Conservation (phyloP, 2,113 vertebrate species). For the Anhinga anhinga region DNA sequence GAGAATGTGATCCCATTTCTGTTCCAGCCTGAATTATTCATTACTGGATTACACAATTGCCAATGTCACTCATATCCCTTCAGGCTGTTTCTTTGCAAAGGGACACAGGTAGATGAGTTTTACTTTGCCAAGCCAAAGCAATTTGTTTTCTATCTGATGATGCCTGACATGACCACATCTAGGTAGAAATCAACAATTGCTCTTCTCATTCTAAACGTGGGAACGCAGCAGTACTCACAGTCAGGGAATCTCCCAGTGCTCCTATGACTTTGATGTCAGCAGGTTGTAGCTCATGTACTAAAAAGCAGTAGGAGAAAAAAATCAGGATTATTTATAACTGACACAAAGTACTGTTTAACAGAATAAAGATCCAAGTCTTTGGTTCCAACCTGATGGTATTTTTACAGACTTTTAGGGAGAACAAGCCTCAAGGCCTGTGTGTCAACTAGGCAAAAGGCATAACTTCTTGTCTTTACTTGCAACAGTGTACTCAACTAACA, state of each 20-base stretch:
- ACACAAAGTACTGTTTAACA: background rate
- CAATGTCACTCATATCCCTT: background rate
- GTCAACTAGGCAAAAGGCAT: background rate
- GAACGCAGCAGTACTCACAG: constrained; percentile 74
- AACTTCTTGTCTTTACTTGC: background rate
- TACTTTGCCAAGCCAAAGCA: background rate
- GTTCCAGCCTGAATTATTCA: background rate
- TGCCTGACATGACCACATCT: background rate
- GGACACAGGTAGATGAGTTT: background rate
- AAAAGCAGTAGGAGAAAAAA: background rate
- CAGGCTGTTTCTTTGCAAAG: background rate
- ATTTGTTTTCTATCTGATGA: background rate
- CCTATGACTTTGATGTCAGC: constrained; percentile 86
- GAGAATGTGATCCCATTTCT: background rate
- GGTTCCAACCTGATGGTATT: background rate
- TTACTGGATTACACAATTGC: background rate
- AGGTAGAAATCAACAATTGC: background rate
- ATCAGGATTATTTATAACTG: background rate
- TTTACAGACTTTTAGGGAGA: background rate
- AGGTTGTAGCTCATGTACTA: constrained; percentile 85
- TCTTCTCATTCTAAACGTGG: background rate
- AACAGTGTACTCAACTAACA: background rate
- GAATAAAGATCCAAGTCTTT: background rate
- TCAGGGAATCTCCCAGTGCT: constrained; percentile 89
- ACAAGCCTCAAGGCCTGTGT: background rate